phyloP scores from a whole-genome alignment of 2,797 vertebrate species.

The Adrianichthys oophorus region DNA sequence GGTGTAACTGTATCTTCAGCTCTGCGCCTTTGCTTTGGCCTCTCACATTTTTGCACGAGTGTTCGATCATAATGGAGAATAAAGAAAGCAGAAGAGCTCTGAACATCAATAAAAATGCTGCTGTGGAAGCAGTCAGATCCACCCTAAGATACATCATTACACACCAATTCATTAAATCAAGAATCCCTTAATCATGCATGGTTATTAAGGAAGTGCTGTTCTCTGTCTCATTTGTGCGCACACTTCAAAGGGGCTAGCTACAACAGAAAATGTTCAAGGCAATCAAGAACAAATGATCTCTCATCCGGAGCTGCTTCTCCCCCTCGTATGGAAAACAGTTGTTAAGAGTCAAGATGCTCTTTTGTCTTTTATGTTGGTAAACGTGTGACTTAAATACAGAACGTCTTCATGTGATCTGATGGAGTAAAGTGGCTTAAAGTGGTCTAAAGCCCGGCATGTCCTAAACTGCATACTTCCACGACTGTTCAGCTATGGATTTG shows the following conservation, averaged over 20 bases:
- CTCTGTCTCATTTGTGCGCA: background rate
- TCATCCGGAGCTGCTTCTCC: conserved; percentile 42
- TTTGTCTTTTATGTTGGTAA: conserved; percentile 36
- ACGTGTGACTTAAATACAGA: conserved; percentile 20
- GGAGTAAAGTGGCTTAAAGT: conserved; percentile 1
- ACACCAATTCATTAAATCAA: conserved; percentile 62
- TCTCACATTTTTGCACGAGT: conserved; percentile 27
- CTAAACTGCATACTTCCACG: too few relatives aligned
- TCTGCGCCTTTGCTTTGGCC: conserved; percentile 26
- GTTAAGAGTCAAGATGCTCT: conserved; percentile 37
- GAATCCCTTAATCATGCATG: conserved; percentile 56
- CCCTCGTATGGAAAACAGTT: conserved; percentile 18
- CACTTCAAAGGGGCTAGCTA: conserved; percentile 49
- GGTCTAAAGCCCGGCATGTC: conserved; percentile 20
- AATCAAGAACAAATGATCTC: conserved; percentile 47
- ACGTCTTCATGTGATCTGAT: conserved; percentile 14
- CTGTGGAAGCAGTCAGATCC: conserved; percentile 48
- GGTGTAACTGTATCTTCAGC: conserved; percentile 18
- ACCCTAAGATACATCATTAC: conserved; percentile 58
- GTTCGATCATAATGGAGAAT: conserved; percentile 28
- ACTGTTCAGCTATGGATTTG: too few relatives aligned
- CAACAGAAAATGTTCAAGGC: conserved; percentile 57
- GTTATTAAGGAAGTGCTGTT: conserved; percentile 45
- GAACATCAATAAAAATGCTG: conserved; percentile 42
- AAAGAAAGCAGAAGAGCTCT: conserved; percentile 26